Base-by-base conservation (phyloP, 1,140 invertebrate species). In the Dendrolimus punctatus region DNA sequence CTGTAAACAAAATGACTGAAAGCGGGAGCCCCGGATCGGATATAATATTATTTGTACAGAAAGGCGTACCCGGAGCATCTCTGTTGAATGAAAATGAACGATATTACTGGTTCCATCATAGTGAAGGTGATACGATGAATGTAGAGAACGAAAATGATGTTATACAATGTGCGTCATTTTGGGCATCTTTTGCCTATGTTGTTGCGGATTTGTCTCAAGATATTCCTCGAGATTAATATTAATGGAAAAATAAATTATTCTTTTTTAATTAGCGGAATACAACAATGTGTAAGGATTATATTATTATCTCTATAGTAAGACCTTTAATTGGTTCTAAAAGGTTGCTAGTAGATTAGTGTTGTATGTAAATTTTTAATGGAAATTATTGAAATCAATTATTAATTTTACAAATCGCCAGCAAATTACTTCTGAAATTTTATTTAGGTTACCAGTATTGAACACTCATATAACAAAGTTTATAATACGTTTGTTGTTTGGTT, bases 91-190 rank as follows among this genome's bases (percentile, higher is more conserved):
- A 89, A 53, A 91, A 93, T 69, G 89, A 91, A 10, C 88, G 87
- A 58, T 96, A 95, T 69, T 95, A 93, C 72, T 93, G 92, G 89
- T 96, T 90, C 73, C 94, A 96, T 77, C 95, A 95, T 69, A 88
- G 90, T 2, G 82, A 92, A 52, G 94, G 90, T 8, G 94, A 96
- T 71, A 94, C 91, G 0, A 91, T 95, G 89, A 85, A 89, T 37
- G 90, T 93, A 0, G 89, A 94, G 73, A 87, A 94, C 77, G 80
- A 90, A 4, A 71, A 78, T 23, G 78, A 82, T 37, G 80, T 96
- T 51, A 90, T 95, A 57, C 78, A 88, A 51, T 90, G 90, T 64
- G 90, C 92, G 8, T 93, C 93, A 1, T 74, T 95, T 48, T 95
- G 92, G 89, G 91, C 94, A 6, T 88, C 90, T 6, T 85, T 91